Base-by-base conservation (phyloP, 2,797 vertebrate genomes). In the Crossoptilon crossoptilon region DNA sequence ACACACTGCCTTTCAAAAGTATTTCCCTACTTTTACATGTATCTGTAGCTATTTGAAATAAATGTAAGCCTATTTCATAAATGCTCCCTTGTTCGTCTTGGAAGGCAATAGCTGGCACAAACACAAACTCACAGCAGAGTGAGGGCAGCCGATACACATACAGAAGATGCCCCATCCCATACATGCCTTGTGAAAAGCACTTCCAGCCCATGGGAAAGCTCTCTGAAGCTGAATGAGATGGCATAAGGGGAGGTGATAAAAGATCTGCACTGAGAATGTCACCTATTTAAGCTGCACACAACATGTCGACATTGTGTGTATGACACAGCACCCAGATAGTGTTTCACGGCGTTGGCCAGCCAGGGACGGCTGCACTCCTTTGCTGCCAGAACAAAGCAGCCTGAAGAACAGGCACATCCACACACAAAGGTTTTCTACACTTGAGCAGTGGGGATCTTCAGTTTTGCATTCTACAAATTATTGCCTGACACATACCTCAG, bases 151-250 rank as follows among this genome's bases (percentile, higher is more conserved):
- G 43, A 41, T 1, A 31, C 59, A 33, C 2, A 56, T 2, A 31
- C 2, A 6, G 35, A 9, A 53, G 55, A 71, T 11, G 0, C 51
- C 64, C 37, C 41, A 39, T 10, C 9, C 48, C 26, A 33, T 31
- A 10, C 0, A 0, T 24, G 58, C 5, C 64, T 49, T 55, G 31
- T 0, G 0, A 69, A 76, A 89, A 89, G 62, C 2, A 0, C 33
- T n/a, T 26, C 9, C n/a, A 60, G 63, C 9, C 27, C 63, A 44
- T 2, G 37, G 55, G 24, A 74, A 70, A 80, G 58, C 68, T 83
- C 76, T 58, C 58, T 51, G 72, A 63, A 67, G 19, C 41, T 95
- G 88, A 89, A 92, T 90, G 94, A 70, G 74, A 43, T 7, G 51
- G 73, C 41, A 69, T 22, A 16, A 91, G 66, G 44, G 27, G 12